Percentiles rank a stretch among this genome's conserved stretches.
Conservation (phyloP, 2,113 vertebrate genomes). For the Indicator indicator region DNA sequence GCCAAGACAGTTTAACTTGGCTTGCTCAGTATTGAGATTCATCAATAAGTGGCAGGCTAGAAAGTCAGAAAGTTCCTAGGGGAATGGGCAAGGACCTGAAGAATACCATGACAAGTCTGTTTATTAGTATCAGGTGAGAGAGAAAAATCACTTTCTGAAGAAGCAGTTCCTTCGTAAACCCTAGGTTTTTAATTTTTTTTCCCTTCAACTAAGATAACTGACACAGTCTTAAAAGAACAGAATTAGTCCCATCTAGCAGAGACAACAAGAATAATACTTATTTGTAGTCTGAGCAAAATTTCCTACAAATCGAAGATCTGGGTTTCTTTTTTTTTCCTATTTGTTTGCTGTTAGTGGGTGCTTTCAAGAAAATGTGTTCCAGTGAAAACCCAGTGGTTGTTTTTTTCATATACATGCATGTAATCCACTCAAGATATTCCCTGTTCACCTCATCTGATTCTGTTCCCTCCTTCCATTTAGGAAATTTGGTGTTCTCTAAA, state of each 20-base stretch:
- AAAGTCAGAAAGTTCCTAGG: background rate
- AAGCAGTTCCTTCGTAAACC: background rate
- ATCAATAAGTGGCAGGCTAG: background rate
- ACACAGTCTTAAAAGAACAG: background rate
- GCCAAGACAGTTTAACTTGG: no score
- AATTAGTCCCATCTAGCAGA: background rate
- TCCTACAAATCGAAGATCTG: background rate
- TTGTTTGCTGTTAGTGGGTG: background rate
- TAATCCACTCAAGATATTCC: constrained; percentile 40
- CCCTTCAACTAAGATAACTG: background rate
- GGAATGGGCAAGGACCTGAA: background rate
- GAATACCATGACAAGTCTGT: background rate
- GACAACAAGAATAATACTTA: background rate
- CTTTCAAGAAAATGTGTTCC: constrained; percentile 3
- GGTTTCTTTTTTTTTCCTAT: background rate
- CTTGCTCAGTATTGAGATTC: background rate
- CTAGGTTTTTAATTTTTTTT: background rate
- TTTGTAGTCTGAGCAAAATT: background rate
- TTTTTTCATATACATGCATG: background rate
- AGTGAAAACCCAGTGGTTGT: background rate
- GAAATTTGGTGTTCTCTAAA: constrained; percentile 60
- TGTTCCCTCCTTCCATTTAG: constrained; percentile 26
- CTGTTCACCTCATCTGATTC: background rate
- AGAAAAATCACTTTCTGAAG: background rate
- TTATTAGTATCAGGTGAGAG: background rate